These are phyloP conservation scores for Argyrosomus regius DNA, from an alignment of 2,797 vertebrate species.

Conservation along the genomic window DNA sequence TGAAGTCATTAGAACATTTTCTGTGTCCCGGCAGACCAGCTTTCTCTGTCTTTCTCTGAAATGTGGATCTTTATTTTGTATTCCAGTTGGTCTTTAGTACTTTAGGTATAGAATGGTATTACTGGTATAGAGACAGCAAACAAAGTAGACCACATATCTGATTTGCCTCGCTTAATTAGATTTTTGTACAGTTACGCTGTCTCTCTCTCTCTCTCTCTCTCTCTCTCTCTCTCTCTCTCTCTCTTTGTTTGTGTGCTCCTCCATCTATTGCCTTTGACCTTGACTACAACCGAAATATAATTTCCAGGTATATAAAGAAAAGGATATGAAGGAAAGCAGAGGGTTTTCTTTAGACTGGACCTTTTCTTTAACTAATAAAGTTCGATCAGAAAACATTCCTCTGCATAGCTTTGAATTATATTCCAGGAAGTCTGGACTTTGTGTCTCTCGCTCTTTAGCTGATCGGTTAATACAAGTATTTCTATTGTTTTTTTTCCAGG, in stretches of 20 bases:
- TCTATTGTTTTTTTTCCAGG: conserved; percentile 77
- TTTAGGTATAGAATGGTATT: conserved; percentile 1
- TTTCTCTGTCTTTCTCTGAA: conserved; percentile 2
- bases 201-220: not conserved
- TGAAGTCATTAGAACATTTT: conserved; percentile 7
- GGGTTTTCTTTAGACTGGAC: not conserved
- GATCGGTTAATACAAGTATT: not conserved
- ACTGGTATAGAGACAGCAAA: conserved; percentile 3
- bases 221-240: not conserved
- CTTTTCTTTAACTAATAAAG: conserved; percentile 15
- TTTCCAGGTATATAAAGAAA: conserved; percentile 22
- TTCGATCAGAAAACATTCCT: not conserved
- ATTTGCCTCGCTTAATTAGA: conserved; percentile 25
- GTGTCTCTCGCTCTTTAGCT: not conserved
- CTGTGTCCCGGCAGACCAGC: not conserved
- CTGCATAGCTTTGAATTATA: not conserved
- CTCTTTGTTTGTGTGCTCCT: not conserved
- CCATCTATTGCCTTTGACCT: conserved; percentile 27
- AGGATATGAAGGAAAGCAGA: not conserved
- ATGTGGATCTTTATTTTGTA: conserved; percentile 24
- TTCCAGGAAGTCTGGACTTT: not conserved
- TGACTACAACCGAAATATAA: conserved; percentile 17
- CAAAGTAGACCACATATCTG: conserved; percentile 8
- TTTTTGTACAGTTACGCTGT: conserved; percentile 15
- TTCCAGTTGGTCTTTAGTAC: conserved; percentile 14